Base-by-base conservation (phyloP, 2,113 vertebrate genomes). In the Coreoperca whiteheadi region DNA sequence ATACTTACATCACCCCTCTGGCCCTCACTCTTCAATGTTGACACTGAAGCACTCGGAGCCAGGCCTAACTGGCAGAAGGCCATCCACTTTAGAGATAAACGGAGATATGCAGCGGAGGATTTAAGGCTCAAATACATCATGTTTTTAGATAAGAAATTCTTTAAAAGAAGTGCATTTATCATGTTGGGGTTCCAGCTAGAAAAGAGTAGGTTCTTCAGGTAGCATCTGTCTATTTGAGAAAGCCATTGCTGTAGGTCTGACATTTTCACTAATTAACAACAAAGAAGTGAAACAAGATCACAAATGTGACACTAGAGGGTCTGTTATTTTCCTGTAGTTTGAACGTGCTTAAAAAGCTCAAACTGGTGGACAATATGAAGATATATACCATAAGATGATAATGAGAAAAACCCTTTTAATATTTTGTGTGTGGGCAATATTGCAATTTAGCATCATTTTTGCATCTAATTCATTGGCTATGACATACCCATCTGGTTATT, bases 1-100 rank as follows among this genome's bases (percentile, higher is more conserved):
- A 93, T 95, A 93, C 89, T 94, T 93, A 84, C 87, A 88, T 94
- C 91, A 92, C 77, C 88, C 87, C 76, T 77, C 84, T 88, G 90
- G 91, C 88, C 85, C 74, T 75, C 77, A 68, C 70, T 83, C 74
- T 73, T 84, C 70, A 77, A 43, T 86, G 89, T 91, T 92, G 90
- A 93, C 89, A 81, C 75, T 84, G 82, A 81, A 32, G 81, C 87
- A 64, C 82, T 76, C 60, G 10, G 74, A 91, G 87, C 84, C 79
- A 79, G 76, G 74, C 79, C 81, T 25, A 39, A 79, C 86, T 93
- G 92, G 92, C 93, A 92, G 63, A 81, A 77, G 82, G 88, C 90
- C 91, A 89, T 74, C 46, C 76, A 68, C 78, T 90, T 60, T 60
- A 83, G 53, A 86, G 37, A 84, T 51, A 57, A 82, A 60, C 50